Base-by-base conservation (phyloP, 2,797 vertebrate genomes). In the Taenioides sp. region DNA sequence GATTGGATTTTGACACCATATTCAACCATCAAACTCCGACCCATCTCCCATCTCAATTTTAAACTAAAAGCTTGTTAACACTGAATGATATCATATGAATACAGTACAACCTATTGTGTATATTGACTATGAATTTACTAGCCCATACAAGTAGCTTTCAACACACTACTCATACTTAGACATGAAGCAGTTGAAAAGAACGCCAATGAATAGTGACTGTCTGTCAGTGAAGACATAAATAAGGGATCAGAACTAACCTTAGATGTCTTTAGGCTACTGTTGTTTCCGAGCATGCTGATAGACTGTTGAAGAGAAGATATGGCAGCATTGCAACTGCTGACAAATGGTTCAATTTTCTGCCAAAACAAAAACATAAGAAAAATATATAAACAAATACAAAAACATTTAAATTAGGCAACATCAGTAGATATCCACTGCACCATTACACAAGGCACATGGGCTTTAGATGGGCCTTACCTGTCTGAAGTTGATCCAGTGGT, bases 341-440 rank as follows among this genome's bases (percentile, higher is more conserved):
- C 91, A 81, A 96, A 96, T 0, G 91, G 89, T 68, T 96, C 95
- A 18, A 96, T 93, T 92, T 95, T 96, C 95, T 96, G 73, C n/a
- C 25, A 72, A 43, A 67, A 23, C 54, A 16, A 69, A 20, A 62
- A 7, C 52, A 40, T 0, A 34, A 4, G 50, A 55, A 75, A 16
- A 65, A 37, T 27, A 27, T 27, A 27, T 27, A 27, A 27, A 27
- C 25, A 27, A 27, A 31, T 31, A 31, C 0, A 3, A 17, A 62
- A 7, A 40, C 5, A 27, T 66, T 2, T 57, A 65, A 58, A 57
- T 68, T 23, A 7, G 0, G 16, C 50, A 66, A 40, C 69, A 57
- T 47, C 18, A 1, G 27, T 12, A 60, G 75, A 66, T 47, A 52
- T 37, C 10, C 28, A 58, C 57, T 37, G 64, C 65, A 22, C 23